phyloP scores from a whole-genome alignment of 2,797 vertebrate species.

The Acanthopagrus latus region DNA sequence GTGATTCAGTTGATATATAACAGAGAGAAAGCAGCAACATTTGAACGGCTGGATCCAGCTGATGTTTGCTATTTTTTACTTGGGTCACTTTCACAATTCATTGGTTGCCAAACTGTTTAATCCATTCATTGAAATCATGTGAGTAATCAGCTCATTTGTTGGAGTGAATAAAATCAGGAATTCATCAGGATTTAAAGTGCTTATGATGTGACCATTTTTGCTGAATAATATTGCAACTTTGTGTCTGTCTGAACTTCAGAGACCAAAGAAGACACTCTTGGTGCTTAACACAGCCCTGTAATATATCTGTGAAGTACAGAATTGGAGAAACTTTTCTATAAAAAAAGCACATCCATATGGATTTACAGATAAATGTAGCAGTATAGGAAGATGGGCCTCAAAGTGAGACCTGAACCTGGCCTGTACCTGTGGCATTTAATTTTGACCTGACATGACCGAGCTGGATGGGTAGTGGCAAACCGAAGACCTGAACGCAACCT shows the following conservation, averaged over 20 bases:
- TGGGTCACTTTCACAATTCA: neutral
- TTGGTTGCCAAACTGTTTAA: neutral
- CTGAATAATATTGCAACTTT: neutral
- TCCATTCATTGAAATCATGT: neutral
- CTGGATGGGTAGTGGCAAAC: neutral
- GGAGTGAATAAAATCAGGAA: neutral
- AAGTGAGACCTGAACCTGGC: neutral
- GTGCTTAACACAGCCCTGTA: neutral
- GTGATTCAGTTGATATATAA: neutral
- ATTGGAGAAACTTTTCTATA: no score
- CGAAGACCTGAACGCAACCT: neutral
- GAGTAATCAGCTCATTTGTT: neutral
- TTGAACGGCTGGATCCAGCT: neutral
- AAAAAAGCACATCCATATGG: neutral
- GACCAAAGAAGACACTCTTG: neutral
- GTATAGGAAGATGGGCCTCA: no score
- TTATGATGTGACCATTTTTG: neutral
- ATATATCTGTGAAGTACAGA: neutral
- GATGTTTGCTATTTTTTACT: neutral
- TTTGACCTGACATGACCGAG: neutral
- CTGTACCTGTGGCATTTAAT: neutral
- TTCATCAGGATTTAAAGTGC: no score
- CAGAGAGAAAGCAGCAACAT: neutral
- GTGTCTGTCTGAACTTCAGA: neutral
- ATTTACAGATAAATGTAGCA: neutral